These are phyloP conservation scores for Lasioglossum oenotherae DNA, from an alignment of 2,888 invertebrate genomes.

Conservation along the genomic window DNA sequence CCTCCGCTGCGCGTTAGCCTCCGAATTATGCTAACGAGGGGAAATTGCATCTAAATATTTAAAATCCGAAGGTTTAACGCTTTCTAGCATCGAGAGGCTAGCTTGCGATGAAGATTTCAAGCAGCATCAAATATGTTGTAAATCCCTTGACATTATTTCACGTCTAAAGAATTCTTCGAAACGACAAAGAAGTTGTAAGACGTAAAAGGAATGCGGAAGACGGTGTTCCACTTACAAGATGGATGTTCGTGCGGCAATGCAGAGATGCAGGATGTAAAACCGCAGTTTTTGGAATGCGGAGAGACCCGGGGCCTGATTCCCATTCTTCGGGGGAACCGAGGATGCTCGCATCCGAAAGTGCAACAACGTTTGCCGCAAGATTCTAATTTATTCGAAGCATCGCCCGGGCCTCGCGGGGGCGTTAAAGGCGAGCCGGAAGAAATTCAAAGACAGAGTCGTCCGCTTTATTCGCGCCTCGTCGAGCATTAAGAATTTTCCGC, in stretches of 20 bases:
- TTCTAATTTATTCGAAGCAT: conserved; percentile 46
- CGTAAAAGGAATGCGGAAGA: background rate
- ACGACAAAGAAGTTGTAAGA: background rate
- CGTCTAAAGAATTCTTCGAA: too few relatives aligned
- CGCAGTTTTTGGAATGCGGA: background rate
- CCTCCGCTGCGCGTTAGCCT: background rate
- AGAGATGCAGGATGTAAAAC: background rate
- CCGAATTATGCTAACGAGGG: background rate
- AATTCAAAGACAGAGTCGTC: conserved; percentile 41
- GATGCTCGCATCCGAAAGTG: background rate
- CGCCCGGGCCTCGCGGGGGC: conserved; percentile 20
- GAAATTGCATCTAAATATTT: background rate
- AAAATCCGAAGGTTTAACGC: background rate
- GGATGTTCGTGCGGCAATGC: background rate
- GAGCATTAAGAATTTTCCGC: conserved; percentile 48
- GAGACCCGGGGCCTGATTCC: background rate
- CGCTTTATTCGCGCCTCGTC: conserved; percentile 29
- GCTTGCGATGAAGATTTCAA: too few relatives aligned
- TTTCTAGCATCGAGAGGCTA: background rate
- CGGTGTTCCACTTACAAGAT: background rate
- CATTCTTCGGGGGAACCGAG: background rate
- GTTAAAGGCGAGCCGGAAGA: conserved; percentile 23
- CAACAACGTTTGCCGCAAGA: background rate
- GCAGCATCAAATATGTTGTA: background rate
- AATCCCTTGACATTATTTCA: background rate